phyloP scores from a whole-genome alignment of 2,888 invertebrate genomes.

The Ochropleura plecta region DNA sequence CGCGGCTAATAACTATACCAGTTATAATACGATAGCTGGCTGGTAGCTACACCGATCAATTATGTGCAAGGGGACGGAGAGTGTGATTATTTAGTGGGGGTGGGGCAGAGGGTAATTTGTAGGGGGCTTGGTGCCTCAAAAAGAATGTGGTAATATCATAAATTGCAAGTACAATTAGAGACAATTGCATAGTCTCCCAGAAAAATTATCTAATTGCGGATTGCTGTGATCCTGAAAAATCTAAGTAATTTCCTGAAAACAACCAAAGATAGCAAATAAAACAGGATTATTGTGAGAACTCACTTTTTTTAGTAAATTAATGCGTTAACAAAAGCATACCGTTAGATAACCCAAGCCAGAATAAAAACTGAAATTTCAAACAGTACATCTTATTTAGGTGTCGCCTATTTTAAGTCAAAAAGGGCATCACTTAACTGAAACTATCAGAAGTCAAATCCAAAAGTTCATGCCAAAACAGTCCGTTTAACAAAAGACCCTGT shows the following conservation, averaged over 20 bases:
- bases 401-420: background rate
- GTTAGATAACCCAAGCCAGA: background rate
- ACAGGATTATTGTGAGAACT: background rate
- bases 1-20: constrained; percentile 80
- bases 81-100: constrained; percentile 40
- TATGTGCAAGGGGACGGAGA: constrained; percentile 30
- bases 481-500: background rate
- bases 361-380: background rate
- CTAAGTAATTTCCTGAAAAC: background rate
- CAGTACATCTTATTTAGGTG: background rate
- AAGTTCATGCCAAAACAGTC: background rate
- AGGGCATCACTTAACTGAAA: background rate
- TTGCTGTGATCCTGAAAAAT: background rate
- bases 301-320: background rate
- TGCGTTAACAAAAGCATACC: background rate
- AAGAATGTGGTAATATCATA: background rate
- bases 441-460: too few relatives aligned
- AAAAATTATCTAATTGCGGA: background rate
- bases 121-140: background rate
- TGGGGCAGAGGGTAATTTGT: background rate
- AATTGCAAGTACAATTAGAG: background rate
- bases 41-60: constrained; percentile 52
- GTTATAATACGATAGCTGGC: constrained; percentile 63
- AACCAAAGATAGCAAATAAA: background rate
- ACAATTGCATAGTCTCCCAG: background rate